Evolutionary conservation across 2,888 invertebrate genomes (phyloP).

Genomic region (Drosophila longiperda): DNA sequence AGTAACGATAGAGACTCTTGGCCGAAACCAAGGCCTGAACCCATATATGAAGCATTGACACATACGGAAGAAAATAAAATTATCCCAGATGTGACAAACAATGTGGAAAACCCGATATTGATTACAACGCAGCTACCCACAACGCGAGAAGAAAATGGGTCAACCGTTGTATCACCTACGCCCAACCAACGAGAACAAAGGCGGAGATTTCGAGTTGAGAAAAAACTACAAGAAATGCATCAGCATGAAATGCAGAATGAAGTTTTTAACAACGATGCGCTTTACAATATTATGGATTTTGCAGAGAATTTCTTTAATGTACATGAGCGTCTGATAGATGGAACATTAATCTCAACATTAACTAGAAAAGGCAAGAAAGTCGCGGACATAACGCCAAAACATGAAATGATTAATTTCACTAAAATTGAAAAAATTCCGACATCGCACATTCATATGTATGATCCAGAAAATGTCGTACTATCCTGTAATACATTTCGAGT

Average conservation of each 20-base stretch:
- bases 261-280: slow-evolving; percentile 86
- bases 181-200: slow-evolving; percentile 90
- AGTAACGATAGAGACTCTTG: not conserved
- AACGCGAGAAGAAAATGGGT: slow-evolving; percentile 17
- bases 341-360: slow-evolving; percentile 94
- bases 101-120: not conserved
- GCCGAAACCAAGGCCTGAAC: slow-evolving; percentile 86
- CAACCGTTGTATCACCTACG: not conserved
- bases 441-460: slow-evolving; percentile 97
- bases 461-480: slow-evolving; percentile 95
- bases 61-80: slow-evolving; percentile 83
- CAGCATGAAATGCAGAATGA: slow-evolving; percentile 85
- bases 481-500: slow-evolving; percentile 96
- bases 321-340: slow-evolving; percentile 94
- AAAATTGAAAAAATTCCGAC: slow-evolving; percentile 95
- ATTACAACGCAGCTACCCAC: not conserved
- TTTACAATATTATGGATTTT: slow-evolving; percentile 95
- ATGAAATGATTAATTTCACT: slow-evolving; percentile 96
- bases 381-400: slow-evolving; percentile 92
- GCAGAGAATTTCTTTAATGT: slow-evolving; percentile 97
- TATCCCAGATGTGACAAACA: not conserved
- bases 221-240: slow-evolving; percentile 93
- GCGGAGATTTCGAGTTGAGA: slow-evolving; percentile 93
- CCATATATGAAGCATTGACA: slow-evolving; percentile 94
- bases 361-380: slow-evolving; percentile 91